phyloP scores from a whole-genome alignment of 53 echinoderm and acorn worm species.

The Apostichopus leukothele region DNA sequence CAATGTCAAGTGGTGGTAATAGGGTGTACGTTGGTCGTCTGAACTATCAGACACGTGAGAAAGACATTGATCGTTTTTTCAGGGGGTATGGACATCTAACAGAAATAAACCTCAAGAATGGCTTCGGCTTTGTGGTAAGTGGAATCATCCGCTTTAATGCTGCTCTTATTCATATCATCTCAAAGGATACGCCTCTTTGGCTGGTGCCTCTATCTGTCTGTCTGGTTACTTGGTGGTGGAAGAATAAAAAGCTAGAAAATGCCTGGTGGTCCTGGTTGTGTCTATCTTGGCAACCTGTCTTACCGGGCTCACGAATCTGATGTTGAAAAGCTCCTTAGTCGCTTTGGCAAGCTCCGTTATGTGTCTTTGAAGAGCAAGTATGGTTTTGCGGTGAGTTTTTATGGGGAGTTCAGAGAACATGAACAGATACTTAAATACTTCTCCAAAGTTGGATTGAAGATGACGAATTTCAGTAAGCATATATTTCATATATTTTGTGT shows the following conservation, averaged over 20 bases:
- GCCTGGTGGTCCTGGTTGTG: conserved; percentile 51
- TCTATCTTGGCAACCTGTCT: conserved; percentile 44
- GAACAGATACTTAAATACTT: not conserved
- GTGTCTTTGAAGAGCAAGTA: conserved; percentile 51
- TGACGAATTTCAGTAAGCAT: not conserved
- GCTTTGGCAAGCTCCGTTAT: conserved; percentile 44
- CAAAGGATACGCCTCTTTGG: conserved; percentile 27
- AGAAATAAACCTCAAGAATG: conserved; percentile 98
- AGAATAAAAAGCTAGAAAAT: conserved; percentile 27
- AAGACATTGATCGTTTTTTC: conserved; percentile 89
- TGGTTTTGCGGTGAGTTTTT: conserved; percentile 51
- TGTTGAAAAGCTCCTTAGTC: conserved; percentile 45
- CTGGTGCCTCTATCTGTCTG: conserved; percentile 27
- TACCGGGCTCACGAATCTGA: conserved; percentile 47
- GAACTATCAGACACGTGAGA: conserved; percentile 94
- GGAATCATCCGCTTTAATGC: conserved; percentile 22
- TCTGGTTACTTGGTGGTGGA: conserved; percentile 23
- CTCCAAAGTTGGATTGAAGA: too few species aligned
- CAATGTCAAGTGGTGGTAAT: conserved; percentile 46
- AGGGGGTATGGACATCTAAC: conserved; percentile 81
- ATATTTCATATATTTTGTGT: too few species aligned
- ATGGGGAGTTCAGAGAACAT: not conserved
- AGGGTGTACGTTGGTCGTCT: conserved; percentile 93
- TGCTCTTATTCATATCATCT: conserved; percentile 46
- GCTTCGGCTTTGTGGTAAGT: conserved; percentile 99